phyloP scores from a whole-genome alignment of 1,140 invertebrate species.

The Drosophila bocki region DNA sequence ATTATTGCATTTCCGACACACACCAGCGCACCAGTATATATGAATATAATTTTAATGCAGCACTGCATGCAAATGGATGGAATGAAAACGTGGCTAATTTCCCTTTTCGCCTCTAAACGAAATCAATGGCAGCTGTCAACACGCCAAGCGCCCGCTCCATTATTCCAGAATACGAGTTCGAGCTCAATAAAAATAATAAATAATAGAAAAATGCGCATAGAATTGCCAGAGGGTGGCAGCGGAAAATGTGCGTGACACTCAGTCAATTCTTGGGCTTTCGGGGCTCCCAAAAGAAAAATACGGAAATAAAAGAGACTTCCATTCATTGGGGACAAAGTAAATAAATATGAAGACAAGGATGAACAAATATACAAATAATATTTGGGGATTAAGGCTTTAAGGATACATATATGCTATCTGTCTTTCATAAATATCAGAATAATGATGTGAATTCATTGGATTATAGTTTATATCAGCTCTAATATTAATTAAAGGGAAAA shows the following conservation, averaged over 20 bases:
- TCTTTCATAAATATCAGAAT: not conserved
- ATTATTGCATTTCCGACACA: conserved; percentile 40
- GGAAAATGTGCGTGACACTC: conserved; percentile 71
- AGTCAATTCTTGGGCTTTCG: conserved; percentile 54
- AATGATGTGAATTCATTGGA: not conserved
- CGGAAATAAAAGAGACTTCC: not conserved
- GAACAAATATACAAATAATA: conserved; percentile 14
- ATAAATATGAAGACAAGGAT: not conserved
- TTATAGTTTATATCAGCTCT: too few relatives aligned
- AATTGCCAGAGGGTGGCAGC: conserved; percentile 30
- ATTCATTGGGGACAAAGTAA: conserved; percentile 1
- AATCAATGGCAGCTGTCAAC: conserved; percentile 75
- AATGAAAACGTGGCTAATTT: conserved; percentile 73
- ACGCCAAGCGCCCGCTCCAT: conserved; percentile 19
- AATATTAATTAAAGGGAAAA: too few relatives aligned
- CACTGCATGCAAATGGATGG: conserved; percentile 68
- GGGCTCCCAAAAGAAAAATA: conserved; percentile 4
- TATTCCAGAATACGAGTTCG: not conserved
- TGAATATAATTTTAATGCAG: conserved; percentile 68
- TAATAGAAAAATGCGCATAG: conserved; percentile 81
- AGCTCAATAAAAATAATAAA: conserved; percentile 72
- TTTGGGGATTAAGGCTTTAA: not conserved
- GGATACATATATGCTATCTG: not conserved
- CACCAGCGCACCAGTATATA: not conserved
- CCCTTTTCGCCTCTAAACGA: conserved; percentile 41